Conservation (phyloP, 53 echinoderm and acorn worm genomes). For the Astropecten irregularis region DNA sequence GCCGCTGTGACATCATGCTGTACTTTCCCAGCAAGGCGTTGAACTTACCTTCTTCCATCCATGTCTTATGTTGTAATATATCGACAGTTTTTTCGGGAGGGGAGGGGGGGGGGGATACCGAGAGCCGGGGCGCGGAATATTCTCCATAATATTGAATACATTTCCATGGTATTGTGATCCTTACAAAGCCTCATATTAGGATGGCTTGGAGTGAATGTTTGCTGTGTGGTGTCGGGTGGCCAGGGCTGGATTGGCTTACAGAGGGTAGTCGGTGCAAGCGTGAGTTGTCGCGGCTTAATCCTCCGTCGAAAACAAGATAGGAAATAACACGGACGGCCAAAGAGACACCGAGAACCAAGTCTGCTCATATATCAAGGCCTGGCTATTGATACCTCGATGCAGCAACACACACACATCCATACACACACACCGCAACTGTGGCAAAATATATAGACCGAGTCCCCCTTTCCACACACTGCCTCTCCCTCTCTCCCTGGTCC, state of each 20-base stretch:
- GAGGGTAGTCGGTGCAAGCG: constrained; percentile 14
- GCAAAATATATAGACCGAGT: constrained; percentile 44
- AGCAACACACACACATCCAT: constrained; percentile 14
- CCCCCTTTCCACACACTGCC: constrained; percentile 3
- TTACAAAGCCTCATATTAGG: constrained; percentile 59
- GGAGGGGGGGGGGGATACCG: constrained; percentile 5
- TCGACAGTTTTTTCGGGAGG: constrained; percentile 29
- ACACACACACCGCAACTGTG: constrained; percentile 44
- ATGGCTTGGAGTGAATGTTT: constrained; percentile 60
- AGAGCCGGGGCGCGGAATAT: not conserved
- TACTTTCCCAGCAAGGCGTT: constrained; percentile 66
- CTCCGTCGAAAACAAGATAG: constrained; percentile 57
- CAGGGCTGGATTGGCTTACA: constrained; percentile 52
- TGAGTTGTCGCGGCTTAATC: constrained; percentile 38
- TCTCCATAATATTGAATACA: constrained; percentile 72
- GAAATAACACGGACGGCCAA: constrained; percentile 54
- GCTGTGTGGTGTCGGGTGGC: constrained; percentile 58
- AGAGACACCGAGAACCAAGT: constrained; percentile 23
- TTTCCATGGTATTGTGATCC: constrained; percentile 61
- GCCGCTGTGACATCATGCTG: constrained; percentile 59
- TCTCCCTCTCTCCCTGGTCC: not conserved
- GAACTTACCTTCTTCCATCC: constrained; percentile 41
- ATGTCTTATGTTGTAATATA: constrained; percentile 27
- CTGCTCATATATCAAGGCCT: constrained; percentile 32
- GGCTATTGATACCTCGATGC: constrained; percentile 43